These are phyloP conservation scores for Datnioides undecimradiatus DNA, from an alignment of 2,113 vertebrate species.

Conservation along the genomic window DNA sequence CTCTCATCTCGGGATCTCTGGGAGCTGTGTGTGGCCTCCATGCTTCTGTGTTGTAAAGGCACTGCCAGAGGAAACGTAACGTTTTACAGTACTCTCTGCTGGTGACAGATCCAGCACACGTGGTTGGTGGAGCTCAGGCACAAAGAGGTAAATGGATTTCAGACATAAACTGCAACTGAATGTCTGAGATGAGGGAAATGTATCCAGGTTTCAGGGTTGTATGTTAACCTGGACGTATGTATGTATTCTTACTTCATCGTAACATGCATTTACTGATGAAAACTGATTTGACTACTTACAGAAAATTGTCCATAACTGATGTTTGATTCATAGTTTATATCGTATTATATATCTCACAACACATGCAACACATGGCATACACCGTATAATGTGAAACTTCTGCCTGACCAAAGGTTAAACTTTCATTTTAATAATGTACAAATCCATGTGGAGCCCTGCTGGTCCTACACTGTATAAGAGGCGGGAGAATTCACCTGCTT, in stretches of 20 bases:
- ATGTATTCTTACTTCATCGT: background rate
- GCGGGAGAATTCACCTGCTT: background rate
- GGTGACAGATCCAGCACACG: slow-evolving; percentile 76
- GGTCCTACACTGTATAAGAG: slow-evolving; percentile 1
- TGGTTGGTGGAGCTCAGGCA: slow-evolving; percentile 53
- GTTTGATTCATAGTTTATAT: background rate
- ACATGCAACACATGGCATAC: background rate
- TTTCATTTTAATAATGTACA: slow-evolving; percentile 40
- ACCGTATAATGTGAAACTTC: slow-evolving; percentile 9
- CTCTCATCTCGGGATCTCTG: slow-evolving; percentile 84
- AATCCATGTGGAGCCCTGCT: slow-evolving; percentile 6
- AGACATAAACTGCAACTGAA: slow-evolving; percentile 11
- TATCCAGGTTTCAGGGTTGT: slow-evolving; percentile 10
- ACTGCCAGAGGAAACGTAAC: slow-evolving; percentile 84
- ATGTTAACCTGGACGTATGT: background rate
- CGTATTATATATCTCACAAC: background rate
- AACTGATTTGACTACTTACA: no score
- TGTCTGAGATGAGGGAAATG: background rate
- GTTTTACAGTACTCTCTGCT: slow-evolving; percentile 77
- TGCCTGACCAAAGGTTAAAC: slow-evolving; percentile 15
- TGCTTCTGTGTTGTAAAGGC: slow-evolving; percentile 85
- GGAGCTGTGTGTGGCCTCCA: slow-evolving; percentile 88
- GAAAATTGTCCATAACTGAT: background rate
- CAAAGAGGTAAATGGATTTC: slow-evolving; percentile 45
- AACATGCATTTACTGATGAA: no score